These are phyloP conservation scores for Ennomos fuscantarius DNA, from an alignment of 2,888 invertebrate species.

Conservation along the genomic window DNA sequence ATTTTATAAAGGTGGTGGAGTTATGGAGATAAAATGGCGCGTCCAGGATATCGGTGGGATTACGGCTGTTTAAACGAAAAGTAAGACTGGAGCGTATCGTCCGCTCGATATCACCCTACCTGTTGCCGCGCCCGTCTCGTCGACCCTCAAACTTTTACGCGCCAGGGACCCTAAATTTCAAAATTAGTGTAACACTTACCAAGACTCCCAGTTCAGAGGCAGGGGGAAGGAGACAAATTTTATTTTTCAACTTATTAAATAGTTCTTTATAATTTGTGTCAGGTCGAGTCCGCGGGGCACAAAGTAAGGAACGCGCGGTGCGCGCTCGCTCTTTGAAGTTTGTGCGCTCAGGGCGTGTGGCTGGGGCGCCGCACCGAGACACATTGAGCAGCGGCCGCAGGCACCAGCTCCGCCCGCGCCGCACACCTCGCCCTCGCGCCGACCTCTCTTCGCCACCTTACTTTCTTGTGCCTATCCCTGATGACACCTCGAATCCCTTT, in stretches of 20 bases:
- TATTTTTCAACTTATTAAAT: slow-evolving; percentile 55
- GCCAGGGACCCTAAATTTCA: slow-evolving; percentile 45
- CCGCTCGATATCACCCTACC: slow-evolving; percentile 73
- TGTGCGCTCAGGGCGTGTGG: slow-evolving; percentile 52
- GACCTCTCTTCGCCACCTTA: slow-evolving; percentile 39
- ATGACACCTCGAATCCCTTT: slow-evolving; percentile 37
- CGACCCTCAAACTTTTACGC: slow-evolving; percentile 67
- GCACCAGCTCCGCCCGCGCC: slow-evolving; percentile 18
- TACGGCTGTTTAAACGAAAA: slow-evolving; percentile 62
- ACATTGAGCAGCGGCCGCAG: slow-evolving; percentile 50
- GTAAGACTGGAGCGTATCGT: slow-evolving; percentile 62
- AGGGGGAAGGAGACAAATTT: neutral
- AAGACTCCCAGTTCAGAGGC: slow-evolving; percentile 44
- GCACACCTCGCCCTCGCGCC: slow-evolving; percentile 36
- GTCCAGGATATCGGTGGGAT: slow-evolving; percentile 56
- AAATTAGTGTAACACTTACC: slow-evolving; percentile 58
- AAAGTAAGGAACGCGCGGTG: slow-evolving; percentile 61
- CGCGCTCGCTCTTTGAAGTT: slow-evolving; percentile 51
- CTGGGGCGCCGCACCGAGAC: slow-evolving; percentile 49
- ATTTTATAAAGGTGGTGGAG: slow-evolving; percentile 27
- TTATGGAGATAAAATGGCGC: slow-evolving; percentile 65
- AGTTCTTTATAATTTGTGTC: slow-evolving; percentile 58
- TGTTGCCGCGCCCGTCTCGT: slow-evolving; percentile 68
- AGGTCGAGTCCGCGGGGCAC: slow-evolving; percentile 23
- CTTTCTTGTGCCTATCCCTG: slow-evolving; percentile 44